Conservation (phyloP, 2,797 vertebrate species). For the Protonibea diacanthus region DNA sequence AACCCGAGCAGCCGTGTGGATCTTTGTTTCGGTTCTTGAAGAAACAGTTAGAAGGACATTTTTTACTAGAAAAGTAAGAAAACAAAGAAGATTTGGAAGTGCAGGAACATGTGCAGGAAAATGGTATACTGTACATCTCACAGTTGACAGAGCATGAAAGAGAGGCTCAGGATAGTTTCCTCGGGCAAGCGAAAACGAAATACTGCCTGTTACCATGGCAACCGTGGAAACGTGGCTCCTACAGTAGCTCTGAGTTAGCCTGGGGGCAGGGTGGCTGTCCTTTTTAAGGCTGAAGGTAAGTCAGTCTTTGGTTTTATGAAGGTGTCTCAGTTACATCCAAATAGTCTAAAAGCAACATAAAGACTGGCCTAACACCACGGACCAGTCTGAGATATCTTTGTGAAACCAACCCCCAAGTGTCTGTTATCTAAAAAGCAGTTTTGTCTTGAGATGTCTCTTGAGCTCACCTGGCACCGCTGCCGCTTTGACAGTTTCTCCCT, state of each 20-base stretch:
- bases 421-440: background rate
- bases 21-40: background rate
- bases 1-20: background rate
- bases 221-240: constrained; percentile 3
- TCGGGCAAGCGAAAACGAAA: background rate
- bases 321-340: background rate
- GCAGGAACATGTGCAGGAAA: background rate
- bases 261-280: background rate
- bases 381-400: background rate
- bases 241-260: background rate
- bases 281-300: background rate
- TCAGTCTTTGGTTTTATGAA: background rate
- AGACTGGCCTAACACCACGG: background rate
- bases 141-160: constrained; percentile 10
- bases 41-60: background rate
- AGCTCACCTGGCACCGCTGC: constrained; percentile 1
- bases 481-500: background rate
- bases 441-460: background rate
- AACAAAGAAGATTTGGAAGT: background rate
- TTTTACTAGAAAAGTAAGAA: background rate
- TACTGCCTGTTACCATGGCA: constrained; percentile 4
- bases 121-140: background rate
- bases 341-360: background rate
- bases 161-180: background rate
- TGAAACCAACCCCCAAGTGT: background rate